Base-by-base conservation (phyloP, 2,888 invertebrate species). In the Anorthoa munda region DNA sequence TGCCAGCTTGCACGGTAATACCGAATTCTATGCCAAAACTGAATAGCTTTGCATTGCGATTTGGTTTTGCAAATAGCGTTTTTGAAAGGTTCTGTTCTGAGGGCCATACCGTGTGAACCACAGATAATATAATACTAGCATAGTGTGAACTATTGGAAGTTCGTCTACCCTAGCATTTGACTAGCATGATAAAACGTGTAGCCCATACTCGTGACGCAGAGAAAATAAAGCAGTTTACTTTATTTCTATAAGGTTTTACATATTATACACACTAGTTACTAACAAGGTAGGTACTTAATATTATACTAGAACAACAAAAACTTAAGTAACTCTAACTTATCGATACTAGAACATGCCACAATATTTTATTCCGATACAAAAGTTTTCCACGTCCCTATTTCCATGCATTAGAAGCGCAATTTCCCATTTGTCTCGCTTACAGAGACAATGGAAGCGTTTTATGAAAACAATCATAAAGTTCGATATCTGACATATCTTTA, bases 381-480 rank as follows among this genome's bases (percentile, higher is more conserved):
- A 76, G 78, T 81, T 89, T 91, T 90, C 90, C 91, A 90, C 89
- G 90, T 86, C 84, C 87, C 84, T 87, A 79, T 91, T 90, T 89
- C 88, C 85, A 90, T 86, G 84, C 86, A 87, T 88, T 92, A 91
- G 92, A 92, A 93, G 93, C 83, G 74, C 84, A 88, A 86, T 90
- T 93, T 91, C 90, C 84, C 89, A 89, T 86, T 82, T 84, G 86
- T 85, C 89, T 65, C 79, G 81, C 82, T 66, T n/a, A 23, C 51
- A 68, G 45, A 69, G 23, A 87, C 87, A 87, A 87, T 87, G 67
- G 75, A 23, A 67, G 68, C 71, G 72, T 77, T 79, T 80, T 72
- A 82, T 84, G 79, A 75, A 86, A 87, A 84, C 65, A 51, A 48
- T 60, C 63, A 81, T 81, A 79, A 73, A 77, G 56, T 74, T 78